These are phyloP conservation scores for Agonopterix heracliana DNA, from an alignment of 2,888 invertebrate species.

Conservation along the genomic window DNA sequence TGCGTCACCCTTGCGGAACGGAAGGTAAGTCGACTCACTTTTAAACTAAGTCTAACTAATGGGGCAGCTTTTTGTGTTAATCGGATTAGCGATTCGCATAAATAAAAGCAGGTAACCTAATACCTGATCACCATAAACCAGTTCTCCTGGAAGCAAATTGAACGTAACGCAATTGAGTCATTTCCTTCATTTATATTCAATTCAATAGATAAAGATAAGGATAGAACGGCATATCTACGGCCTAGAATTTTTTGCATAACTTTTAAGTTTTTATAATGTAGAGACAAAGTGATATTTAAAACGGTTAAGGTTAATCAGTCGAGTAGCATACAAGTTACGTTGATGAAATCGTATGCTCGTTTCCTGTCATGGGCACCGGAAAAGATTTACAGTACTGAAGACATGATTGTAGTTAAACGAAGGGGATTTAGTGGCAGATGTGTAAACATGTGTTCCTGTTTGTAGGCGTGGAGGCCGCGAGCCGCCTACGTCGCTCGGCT, in stretches of 20 bases:
- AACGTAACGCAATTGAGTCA: constrained; percentile 23
- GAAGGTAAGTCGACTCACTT: constrained; percentile 41
- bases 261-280: too few species aligned
- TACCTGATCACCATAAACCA: constrained; percentile 21
- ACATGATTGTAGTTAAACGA: constrained; percentile 29
- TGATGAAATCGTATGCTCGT: background rate
- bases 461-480: constrained; percentile 56
- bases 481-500: constrained; percentile 39
- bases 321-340: background rate
- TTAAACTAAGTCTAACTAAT: background rate
- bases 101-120: constrained; percentile 17
- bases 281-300: background rate
- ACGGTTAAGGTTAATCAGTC: constrained; percentile 1
- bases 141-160: constrained; percentile 24
- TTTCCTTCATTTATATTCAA: constrained; percentile 11
- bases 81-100: constrained; percentile 16
- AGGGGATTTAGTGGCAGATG: constrained; percentile 39
- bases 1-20: constrained; percentile 48
- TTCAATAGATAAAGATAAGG: too few species aligned
- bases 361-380: constrained; percentile 1
- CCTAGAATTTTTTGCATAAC: too few species aligned
- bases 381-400: constrained; percentile 10
- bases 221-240: too few species aligned
- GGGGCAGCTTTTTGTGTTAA: background rate
- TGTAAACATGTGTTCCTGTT: constrained; percentile 63